Evolutionary conservation across 2,797 vertebrate species (phyloP).

Genomic region (Pseudochirops corinnae): DNA sequence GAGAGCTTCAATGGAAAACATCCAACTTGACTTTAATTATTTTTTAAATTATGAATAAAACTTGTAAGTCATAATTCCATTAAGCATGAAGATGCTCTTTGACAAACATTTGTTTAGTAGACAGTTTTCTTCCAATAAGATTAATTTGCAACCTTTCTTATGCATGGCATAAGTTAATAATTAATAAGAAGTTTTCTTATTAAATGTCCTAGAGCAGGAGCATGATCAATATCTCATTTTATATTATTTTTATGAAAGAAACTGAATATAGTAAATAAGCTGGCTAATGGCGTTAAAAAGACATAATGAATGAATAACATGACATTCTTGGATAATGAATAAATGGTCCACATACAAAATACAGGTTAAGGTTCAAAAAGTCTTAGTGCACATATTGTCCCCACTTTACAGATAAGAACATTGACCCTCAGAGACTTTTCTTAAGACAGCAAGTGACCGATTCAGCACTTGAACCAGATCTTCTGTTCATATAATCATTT

Average conservation of each 20-base stretch:
- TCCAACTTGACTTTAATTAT: slow-evolving; percentile 21
- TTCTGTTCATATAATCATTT: not conserved
- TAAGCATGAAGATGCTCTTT: slow-evolving; percentile 12
- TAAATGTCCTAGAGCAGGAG: not conserved
- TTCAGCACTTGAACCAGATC: not conserved
- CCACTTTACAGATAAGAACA: slow-evolving; percentile 27
- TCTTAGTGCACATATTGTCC: not conserved
- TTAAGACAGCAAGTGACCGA: not conserved
- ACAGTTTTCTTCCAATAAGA: slow-evolving; percentile 36
- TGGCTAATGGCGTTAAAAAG: slow-evolving; percentile 29
- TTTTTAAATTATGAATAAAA: slow-evolving; percentile 16
- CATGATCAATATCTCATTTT: not conserved
- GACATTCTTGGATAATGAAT: not conserved
- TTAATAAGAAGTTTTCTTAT: not conserved
- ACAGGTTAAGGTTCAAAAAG: not conserved
- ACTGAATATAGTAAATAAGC: not conserved
- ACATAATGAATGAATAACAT: not conserved
- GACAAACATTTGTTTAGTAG: slow-evolving; percentile 34
- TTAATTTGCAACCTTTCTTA: not conserved
- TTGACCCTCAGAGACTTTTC: not conserved
- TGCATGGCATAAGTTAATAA: not conserved
- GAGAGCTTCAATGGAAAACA: slow-evolving; percentile 1
- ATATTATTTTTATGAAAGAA: slow-evolving; percentile 23
- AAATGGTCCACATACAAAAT: not conserved
- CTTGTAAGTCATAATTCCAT: not conserved